phyloP scores from a whole-genome alignment of 2,888 invertebrate species.

The Lypha dubia region DNA sequence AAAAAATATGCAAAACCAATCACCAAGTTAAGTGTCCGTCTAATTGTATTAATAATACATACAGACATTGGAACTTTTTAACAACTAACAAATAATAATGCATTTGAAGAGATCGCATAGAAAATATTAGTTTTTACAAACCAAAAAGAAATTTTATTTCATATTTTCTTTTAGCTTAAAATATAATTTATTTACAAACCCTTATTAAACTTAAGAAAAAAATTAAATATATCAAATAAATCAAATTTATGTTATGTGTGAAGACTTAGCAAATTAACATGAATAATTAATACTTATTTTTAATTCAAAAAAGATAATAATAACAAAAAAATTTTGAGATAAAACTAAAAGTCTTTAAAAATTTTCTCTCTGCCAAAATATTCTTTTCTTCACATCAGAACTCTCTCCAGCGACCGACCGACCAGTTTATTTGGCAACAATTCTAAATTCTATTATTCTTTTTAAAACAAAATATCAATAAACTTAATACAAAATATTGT shows the following conservation, averaged over 20 bases:
- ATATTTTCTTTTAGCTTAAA: conserved; percentile 46
- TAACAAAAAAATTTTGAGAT: conserved; percentile 40
- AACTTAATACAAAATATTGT: conserved; percentile 26
- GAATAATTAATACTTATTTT: conserved; percentile 68
- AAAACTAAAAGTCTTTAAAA: conserved; percentile 67
- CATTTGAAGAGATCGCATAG: background rate
- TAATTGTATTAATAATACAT: too few relatives aligned
- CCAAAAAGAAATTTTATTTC: conserved; percentile 20
- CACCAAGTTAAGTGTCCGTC: too few relatives aligned
- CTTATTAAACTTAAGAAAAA: conserved; percentile 46
- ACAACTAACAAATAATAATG: too few relatives aligned
- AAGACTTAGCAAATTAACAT: conserved; percentile 59
- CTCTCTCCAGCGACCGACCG: too few relatives aligned
- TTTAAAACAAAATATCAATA: conserved; percentile 2
- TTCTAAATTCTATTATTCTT: background rate
- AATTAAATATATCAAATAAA: conserved; percentile 4
- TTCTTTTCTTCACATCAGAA: background rate
- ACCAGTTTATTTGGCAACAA: background rate
- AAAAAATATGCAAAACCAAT: too few relatives aligned
- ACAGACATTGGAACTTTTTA: too few relatives aligned
- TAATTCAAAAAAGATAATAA: conserved; percentile 31
- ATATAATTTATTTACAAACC: conserved; percentile 55
- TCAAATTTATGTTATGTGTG: conserved; percentile 33
- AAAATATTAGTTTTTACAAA: background rate
- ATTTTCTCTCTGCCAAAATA: conserved; percentile 55